A percentile compares a stretch with the other conserved stretches of the same genome.
These are phyloP conservation scores for Kradibia gibbosae DNA, from an alignment of 1,140 invertebrate genomes.

Conservation along the genomic window DNA sequence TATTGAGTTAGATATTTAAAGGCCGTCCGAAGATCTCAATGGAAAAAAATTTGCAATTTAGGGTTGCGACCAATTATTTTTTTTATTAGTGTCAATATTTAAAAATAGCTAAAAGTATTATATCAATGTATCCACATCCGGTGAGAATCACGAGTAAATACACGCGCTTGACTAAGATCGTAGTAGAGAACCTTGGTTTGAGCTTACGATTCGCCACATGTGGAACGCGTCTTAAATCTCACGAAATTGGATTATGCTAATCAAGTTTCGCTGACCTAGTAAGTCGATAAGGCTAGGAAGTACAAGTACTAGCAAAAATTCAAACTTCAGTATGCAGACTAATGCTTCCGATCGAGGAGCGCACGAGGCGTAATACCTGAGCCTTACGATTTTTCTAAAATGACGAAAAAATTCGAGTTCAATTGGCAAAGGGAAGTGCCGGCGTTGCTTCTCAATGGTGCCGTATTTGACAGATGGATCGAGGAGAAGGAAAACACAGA, in stretches of 20 bases:
- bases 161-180: not conserved
- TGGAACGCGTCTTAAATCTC: conserved; percentile 11
- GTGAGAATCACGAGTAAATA: no score
- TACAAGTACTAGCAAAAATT: not conserved
- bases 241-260: conserved; percentile 41
- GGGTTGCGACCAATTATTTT: no score
- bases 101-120: no score
- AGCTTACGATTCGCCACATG: not conserved
- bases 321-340: conserved; percentile 4
- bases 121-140: no score
- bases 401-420: conserved; percentile 99
- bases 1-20: no score
- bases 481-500: conserved; percentile 94
- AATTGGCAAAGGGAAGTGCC: conserved; percentile 97
- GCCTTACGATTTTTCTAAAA: conserved; percentile 63
- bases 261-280: conserved; percentile 27
- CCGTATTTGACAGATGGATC: conserved; percentile 94
- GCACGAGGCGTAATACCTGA: not conserved
- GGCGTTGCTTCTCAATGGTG: conserved; percentile 86
- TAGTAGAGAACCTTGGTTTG: not conserved
- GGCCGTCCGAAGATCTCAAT: no score
- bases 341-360: not conserved
- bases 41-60: no score
- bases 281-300: not conserved
- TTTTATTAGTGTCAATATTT: no score